Base-by-base conservation (phyloP, 2,888 invertebrate genomes). In the Caenorhabditis sp. region DNA sequence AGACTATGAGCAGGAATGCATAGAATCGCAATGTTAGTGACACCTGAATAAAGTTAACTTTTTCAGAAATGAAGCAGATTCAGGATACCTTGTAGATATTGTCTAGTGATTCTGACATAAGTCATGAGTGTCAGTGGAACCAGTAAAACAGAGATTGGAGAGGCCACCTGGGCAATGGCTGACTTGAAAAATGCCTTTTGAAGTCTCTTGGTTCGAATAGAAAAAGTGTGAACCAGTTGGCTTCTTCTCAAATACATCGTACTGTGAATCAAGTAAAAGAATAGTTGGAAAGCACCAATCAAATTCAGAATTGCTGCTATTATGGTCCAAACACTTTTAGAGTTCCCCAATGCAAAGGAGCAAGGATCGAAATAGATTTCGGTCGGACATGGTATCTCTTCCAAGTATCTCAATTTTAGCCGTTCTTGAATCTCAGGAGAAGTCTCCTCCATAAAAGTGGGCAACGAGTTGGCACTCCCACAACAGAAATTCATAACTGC, bases 151-250 rank as follows among this genome's bases (percentile, higher is more conserved):
- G 28, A 38, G 24, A 73, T 22, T 12, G 73, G 73, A 38, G 73
- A 51, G 16, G 63, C 51, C 14, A 63, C 73, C 28, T 73, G 73
- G 35, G 73, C 73, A 3, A 73, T 5, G 3, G 63, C 73, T 19
- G 73, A 47, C 19, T 28, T 22, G 24, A 73, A 73, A 28, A 73
- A 73, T 19, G 73, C 51, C 24, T 51, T 63, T 26, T 73, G 73
- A 31, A 73, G 19, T n/a, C 54, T 8, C n/a, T 54, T 63, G 5
- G 73, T 73, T 41, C 73, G 47, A n/a, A 49, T 49, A 0, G 73
- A 73, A 49, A 73, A 63, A 22, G 73, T 54, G 12, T 24, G 14
- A 12, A 73, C 14, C 6, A 28, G 6, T 28, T 61, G 73, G 22
- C 28, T 47, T 28, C 61, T 63, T 12, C 28, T 14, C 1, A 73